A percentile compares a stretch with the other conserved stretches of the same genome.
These are phyloP conservation scores for Neofelis nebulosa DNA, from an alignment of 2,113 vertebrate species.

Conservation along the genomic window DNA sequence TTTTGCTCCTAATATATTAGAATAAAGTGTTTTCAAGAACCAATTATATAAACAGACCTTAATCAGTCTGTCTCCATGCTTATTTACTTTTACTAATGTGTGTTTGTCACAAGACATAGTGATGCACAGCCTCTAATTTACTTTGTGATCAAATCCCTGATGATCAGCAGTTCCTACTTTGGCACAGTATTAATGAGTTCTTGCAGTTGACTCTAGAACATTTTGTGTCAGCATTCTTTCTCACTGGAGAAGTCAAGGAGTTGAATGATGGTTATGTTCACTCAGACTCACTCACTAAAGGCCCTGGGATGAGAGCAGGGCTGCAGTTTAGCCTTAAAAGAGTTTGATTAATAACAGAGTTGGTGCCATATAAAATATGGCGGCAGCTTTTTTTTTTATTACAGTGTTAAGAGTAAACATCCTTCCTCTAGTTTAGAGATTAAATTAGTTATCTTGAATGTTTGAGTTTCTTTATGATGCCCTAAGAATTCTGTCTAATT, in stretches of 20 bases:
- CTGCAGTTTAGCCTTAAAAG: constrained; percentile 72
- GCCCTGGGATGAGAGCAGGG: constrained; percentile 1
- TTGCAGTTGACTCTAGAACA: constrained; percentile 54
- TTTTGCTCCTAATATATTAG: constrained; percentile 60
- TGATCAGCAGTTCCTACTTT: constrained; percentile 68
- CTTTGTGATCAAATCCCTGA: constrained; percentile 54
- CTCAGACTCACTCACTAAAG: constrained; percentile 54
- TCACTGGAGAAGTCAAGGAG: constrained; percentile 53
- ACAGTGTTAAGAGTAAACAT: constrained; percentile 65
- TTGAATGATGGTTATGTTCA: constrained; percentile 62
- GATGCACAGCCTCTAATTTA: constrained; percentile 57
- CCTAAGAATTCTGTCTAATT: constrained; percentile 75
- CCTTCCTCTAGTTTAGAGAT: constrained; percentile 75
- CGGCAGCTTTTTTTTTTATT: constrained; percentile 70
- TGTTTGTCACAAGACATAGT: constrained; percentile 54
- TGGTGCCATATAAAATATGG: constrained; percentile 62
- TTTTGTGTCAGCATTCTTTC: constrained; percentile 61
- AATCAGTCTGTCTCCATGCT: constrained; percentile 52
- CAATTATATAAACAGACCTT: constrained; percentile 52
- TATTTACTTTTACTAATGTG: constrained; percentile 52
- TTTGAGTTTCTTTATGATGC: constrained; percentile 65
- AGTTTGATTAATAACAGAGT: constrained; percentile 72
- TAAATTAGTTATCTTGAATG: constrained; percentile 76
- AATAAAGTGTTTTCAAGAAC: constrained; percentile 61
- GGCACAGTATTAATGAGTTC: constrained; percentile 67